Conservation (phyloP, 2,113 vertebrate species). For the Stictonetta naevosa region DNA sequence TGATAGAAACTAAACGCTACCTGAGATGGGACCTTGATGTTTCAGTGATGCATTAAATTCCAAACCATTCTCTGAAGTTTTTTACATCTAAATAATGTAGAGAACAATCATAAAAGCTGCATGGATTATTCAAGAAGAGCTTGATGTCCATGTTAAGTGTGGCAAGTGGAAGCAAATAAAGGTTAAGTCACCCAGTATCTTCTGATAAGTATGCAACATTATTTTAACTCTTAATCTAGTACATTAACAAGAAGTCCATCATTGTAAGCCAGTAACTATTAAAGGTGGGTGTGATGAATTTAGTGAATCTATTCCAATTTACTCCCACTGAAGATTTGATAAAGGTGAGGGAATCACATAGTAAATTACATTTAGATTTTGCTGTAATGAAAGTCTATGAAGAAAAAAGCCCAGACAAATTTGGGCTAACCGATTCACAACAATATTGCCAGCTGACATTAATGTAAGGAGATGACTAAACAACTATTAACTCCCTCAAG, state of each 20-base stretch:
- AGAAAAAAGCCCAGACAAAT: not conserved
- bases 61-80: not conserved
- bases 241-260: not conserved
- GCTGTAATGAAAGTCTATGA: not conserved
- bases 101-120: not conserved
- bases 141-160: not conserved
- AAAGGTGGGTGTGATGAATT: not conserved
- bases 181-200: not conserved
- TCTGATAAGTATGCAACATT: not conserved
- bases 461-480: not conserved
- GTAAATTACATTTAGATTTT: not conserved
- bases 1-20: not conserved
- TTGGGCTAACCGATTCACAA: not conserved
- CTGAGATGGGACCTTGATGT: not conserved
- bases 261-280: not conserved
- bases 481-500: slow-evolving; percentile 7
- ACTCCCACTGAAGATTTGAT: not conserved
- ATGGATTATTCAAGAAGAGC: not conserved
- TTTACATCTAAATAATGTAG: not conserved
- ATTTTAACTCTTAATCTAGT: not conserved
- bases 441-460: not conserved
- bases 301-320: not conserved
- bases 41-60: not conserved
- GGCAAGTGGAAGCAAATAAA: not conserved
- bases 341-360: not conserved